These are phyloP conservation scores for Campylomormyrus tamandua DNA, from an alignment of 2,113 vertebrate genomes.

Conservation along the genomic window DNA sequence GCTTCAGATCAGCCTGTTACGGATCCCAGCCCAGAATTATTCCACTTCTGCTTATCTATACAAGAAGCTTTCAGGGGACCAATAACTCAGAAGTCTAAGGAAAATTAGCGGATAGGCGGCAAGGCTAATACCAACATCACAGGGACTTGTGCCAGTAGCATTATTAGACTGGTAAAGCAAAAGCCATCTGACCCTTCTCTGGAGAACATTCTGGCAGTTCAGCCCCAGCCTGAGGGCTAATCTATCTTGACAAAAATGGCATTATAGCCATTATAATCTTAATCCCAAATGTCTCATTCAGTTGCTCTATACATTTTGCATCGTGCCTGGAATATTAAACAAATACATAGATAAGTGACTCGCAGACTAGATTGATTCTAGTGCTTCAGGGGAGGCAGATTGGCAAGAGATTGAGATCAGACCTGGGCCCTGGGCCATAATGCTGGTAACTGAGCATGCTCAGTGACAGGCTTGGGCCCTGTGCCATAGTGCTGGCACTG, in stretches of 20 bases:
- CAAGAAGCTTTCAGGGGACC: background rate
- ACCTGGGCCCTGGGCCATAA: background rate
- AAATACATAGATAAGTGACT: background rate
- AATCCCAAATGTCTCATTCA: background rate
- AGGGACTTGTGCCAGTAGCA: background rate
- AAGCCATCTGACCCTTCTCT: background rate
- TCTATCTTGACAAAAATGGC: background rate
- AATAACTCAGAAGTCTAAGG: background rate
- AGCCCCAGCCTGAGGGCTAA: background rate
- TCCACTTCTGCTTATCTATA: background rate
- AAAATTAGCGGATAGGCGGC: background rate
- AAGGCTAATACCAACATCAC: background rate
- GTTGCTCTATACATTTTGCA: background rate
- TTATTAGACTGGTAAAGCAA: background rate
- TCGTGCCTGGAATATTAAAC: background rate
- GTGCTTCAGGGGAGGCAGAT: background rate
- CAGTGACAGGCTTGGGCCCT: background rate
- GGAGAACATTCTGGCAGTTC: background rate
- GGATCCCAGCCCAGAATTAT: background rate
- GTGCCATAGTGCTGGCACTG: background rate
- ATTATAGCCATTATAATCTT: background rate
- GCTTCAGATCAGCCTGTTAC: background rate
- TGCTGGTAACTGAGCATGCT: background rate
- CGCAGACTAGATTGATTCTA: background rate
- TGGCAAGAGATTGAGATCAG: background rate